Base-by-base conservation (phyloP, 1,140 invertebrate species). In the Drosophila kurseongensis region DNA sequence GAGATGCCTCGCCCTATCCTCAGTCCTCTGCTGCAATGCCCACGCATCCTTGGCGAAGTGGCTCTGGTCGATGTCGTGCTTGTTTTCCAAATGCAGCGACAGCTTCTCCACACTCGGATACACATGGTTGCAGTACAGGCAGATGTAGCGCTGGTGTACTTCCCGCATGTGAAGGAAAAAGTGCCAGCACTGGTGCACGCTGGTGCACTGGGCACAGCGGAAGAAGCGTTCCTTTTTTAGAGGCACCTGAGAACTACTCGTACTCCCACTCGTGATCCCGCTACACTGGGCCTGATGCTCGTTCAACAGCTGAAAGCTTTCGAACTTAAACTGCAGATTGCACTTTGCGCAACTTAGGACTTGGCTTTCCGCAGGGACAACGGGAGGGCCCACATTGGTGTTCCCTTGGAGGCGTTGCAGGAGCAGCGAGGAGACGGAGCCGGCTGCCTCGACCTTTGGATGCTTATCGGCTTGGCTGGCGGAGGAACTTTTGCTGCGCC, bases 111-210 rank as follows among this genome's bases (percentile, higher is more conserved):
- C 95, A 73, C 95, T 94, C 27, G 95, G 95, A 93, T 96, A 97
- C 93, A 97, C 95, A 55, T 95, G 95, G 40, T 96, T 93, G 82
- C 96, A 97, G 92, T 95, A 96, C 10, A 97, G 91, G 86, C 96
- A 97, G 74, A 96, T 96, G 81, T 95, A 95, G 41, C 96, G 94
- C 68, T 95, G 95, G 89, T 97, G 96, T 16, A 95, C 94, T 75
- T 97, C 96, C 50, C 95, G 93, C 95, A 97, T 97, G 77, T 97
- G 96, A 10, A 96, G 90, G 90, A 96, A 97, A 32, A 97, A 93
- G 93, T 97, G 96, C 96, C 96, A 97, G 75, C 96, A 96, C 92
- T 97, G 96, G 93, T 96, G 96, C 76, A 97, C 96, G 3, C 95
- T 96, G 27, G 95, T 95, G 91, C 96, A 97, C 1, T 95, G 95